A percentile compares a stretch with the other conserved stretches of the same genome.
phyloP scores from a whole-genome alignment of 37 sponge, comb jelly and placozoan species.

The Haliclona indistincta region DNA sequence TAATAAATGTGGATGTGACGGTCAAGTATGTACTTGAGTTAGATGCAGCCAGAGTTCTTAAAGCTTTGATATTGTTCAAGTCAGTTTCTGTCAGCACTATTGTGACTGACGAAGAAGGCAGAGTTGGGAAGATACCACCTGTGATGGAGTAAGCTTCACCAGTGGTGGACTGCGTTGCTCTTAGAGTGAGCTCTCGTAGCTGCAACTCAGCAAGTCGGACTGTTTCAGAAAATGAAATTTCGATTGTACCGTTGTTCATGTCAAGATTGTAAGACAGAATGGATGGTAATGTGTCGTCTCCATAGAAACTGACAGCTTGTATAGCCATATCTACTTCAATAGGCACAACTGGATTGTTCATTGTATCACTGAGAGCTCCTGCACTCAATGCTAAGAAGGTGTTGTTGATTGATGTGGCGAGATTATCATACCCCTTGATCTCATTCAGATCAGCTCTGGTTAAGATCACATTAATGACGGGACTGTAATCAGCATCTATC shows the following conservation, averaged over 20 bases:
- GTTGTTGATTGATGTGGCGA: constrained; percentile 42
- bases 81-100: constrained; percentile 54
- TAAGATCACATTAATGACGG: constrained; percentile 36
- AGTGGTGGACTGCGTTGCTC: neutral
- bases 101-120: constrained; percentile 32
- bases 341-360: constrained; percentile 47
- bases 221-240: constrained; percentile 77
- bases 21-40: constrained; percentile 57
- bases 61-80: constrained; percentile 65
- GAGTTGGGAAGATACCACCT: constrained; percentile 47
- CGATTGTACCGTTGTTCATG: constrained; percentile 62
- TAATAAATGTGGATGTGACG: constrained; percentile 30
- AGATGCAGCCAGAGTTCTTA: constrained; percentile 48
- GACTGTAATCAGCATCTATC: constrained; percentile 8
- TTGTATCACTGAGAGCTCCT: constrained; percentile 60
- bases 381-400: constrained; percentile 59
- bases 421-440: constrained; percentile 48
- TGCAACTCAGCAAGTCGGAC: constrained; percentile 52
- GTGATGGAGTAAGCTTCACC: constrained; percentile 48
- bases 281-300: constrained; percentile 51
- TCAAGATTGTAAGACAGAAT: constrained; percentile 69
- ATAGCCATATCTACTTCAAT: constrained; percentile 16
- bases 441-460: constrained; percentile 77
- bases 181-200: constrained; percentile 39
- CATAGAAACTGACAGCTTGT: constrained; percentile 24